phyloP scores from a whole-genome alignment of 2,888 invertebrate species.

The Anorthoa munda region DNA sequence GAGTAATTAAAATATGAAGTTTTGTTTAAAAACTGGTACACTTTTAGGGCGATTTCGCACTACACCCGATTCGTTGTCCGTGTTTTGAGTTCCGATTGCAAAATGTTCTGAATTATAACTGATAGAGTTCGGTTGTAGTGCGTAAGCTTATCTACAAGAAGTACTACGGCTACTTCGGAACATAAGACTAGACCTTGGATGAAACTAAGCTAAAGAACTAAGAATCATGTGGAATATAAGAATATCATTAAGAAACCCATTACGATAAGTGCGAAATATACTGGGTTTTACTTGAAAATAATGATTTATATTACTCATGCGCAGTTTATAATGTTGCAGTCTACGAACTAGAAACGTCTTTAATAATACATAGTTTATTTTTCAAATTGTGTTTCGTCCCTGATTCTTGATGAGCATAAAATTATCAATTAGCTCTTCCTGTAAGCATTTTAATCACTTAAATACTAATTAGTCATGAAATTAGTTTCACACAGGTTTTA shows the following conservation, averaged over 20 bases:
- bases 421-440: conserved; percentile 50
- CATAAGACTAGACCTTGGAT: too few species aligned
- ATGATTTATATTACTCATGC: neutral
- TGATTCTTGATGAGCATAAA: conserved; percentile 32
- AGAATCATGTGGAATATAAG: too few species aligned
- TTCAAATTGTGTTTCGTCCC: neutral
- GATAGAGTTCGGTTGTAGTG: too few species aligned
- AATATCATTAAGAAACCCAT: conserved; percentile 22
- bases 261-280: neutral
- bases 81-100: too few species aligned
- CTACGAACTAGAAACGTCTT: neutral
- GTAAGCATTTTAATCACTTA: conserved; percentile 27
- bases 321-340: neutral
- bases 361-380: neutral
- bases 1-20: too few species aligned
- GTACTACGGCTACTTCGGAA: too few species aligned
- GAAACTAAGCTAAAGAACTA: too few species aligned
- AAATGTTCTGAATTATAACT: too few species aligned
- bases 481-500: conserved; percentile 12
- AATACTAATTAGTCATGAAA: conserved; percentile 35
- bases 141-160: too few species aligned
- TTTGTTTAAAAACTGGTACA: conserved; percentile 4
- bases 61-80: too few species aligned
- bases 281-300: conserved; percentile 15
- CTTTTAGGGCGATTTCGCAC: neutral